Percentiles rank a stretch among this genome's conserved stretches.
Evolutionary conservation across 1,140 invertebrate species (phyloP).

Genomic region (Drosophila setifemur): DNA sequence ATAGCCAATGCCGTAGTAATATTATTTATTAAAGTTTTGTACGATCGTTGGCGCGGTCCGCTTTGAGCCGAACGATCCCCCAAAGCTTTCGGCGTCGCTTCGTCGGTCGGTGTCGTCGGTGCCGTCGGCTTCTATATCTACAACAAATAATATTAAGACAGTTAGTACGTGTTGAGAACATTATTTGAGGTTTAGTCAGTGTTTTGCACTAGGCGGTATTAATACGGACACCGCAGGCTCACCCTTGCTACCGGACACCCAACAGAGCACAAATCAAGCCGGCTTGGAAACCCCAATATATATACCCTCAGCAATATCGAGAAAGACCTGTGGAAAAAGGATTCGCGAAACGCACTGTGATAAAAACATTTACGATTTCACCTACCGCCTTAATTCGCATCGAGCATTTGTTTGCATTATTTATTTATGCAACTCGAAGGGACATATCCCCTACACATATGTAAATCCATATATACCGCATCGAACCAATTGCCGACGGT

Average conservation of each 20-base stretch:
- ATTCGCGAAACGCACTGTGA: slow-evolving; percentile 49
- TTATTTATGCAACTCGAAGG: slow-evolving; percentile 43
- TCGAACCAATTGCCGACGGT: slow-evolving; percentile 48
- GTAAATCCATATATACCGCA: slow-evolving; percentile 31
- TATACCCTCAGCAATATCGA: too few species aligned
- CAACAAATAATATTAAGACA: slow-evolving; percentile 82
- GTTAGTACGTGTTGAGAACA: slow-evolving; percentile 82
- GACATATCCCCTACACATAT: slow-evolving; percentile 10
- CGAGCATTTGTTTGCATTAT: slow-evolving; percentile 49
- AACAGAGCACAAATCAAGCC: background rate
- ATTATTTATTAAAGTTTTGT: slow-evolving; percentile 75
- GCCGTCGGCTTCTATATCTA: slow-evolving; percentile 78
- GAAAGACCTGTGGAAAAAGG: slow-evolving; percentile 9
- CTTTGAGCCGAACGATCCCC: slow-evolving; percentile 40
- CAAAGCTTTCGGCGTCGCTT: slow-evolving; percentile 37
- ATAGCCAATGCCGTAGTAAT: slow-evolving; percentile 43
- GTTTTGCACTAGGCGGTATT: slow-evolving; percentile 79
- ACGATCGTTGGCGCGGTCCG: slow-evolving; percentile 22
- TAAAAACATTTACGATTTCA: slow-evolving; percentile 11
- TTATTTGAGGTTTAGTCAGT: slow-evolving; percentile 82
- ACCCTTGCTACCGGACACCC: slow-evolving; percentile 2
- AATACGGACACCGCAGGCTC: slow-evolving; percentile 63
- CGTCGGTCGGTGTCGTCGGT: slow-evolving; percentile 26
- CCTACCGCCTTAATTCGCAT: background rate
- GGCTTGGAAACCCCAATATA: slow-evolving; percentile 4